Base-by-base conservation (phyloP, 2,113 vertebrate genomes). In the Globicephala melas region DNA sequence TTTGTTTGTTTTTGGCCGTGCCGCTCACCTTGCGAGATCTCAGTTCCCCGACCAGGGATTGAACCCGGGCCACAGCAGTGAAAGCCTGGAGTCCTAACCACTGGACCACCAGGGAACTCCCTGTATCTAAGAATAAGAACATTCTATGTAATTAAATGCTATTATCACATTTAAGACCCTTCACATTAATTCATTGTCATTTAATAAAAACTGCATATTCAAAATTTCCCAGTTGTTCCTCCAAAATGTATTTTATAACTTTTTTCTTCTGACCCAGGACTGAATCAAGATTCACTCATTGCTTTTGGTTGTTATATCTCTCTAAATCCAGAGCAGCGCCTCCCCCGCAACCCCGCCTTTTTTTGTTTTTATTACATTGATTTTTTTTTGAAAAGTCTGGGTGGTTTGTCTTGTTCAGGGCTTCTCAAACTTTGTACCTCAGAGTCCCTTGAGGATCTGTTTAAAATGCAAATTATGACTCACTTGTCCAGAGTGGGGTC, bases 381-480 rank as follows among this genome's bases (percentile, higher is more conserved):
- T 50, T 84, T 67, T 21, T 21, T 77, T 93, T 68, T 73, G 21
- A 70, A 65, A 93, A 87, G 50, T 55, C 28, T 93, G 25, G 21
- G 12, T 88, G 20, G n/a, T 71, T 92, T 53, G 58, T 67, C 18
- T 73, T 60, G 4, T 89, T 20, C 10, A 53, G 13, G 33, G 14
- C 55, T 89, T 85, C 89, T 92, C 33, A 79, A 38, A 84, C 53
- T 85, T 97, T 60, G 13, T 79, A 15, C 10, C 63, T 41, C 31
- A 28, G 36, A 92, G 41, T 77, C 41, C 89, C 23, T n/a, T 67
- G 63, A 82, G 33, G 4, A 31, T 80, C 33, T 89, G 33, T 47
- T 80, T 95, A 95, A 90, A 95, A 93, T 86, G 41, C 65, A 95
- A 65, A 88, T 87, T 86, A 50, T 81, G 47, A 63, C 76, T 82